Base-by-base conservation (phyloP, 2,113 vertebrate species). In the Pyrgilauda ruficollis region DNA sequence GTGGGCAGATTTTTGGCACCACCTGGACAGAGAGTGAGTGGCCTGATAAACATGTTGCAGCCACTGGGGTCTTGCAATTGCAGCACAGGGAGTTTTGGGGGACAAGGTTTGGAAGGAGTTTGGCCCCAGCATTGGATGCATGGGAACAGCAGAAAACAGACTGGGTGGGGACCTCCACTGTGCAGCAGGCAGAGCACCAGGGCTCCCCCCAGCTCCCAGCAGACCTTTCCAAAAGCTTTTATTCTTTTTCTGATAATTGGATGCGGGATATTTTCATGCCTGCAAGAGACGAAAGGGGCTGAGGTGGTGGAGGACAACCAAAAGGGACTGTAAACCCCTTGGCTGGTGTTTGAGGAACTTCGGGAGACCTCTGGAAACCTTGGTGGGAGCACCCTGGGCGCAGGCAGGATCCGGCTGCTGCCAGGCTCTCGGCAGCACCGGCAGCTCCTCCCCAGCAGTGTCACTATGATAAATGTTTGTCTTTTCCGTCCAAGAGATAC, bases 401-500 rank as follows among this genome's bases (percentile, higher is more conserved):
- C 73, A 47, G 55, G 49, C 55, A 62, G 84, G 59, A 84, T 72
- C 64, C 2, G 0, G 50, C 66, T 0, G 0, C 53, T 1, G 1
- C 72, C 6, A 5, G 58, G 72, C 47, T 72, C 88, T 59, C 23
- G 0, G 69, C 93, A 91, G 89, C 89, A 70, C 39, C 1, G 1
- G 49, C 23, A 3, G 70, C 91, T 93, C 70, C 77, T 80, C 89
- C 43, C 72, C 80, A 52, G 79, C 5, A 0, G 14, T 26, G 90
- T 68, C 67, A 84, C 77, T 52, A 31, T 79, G 88, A 92, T 79
- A 92, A 92, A 92, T 66, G 79, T 87, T 94, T 73, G 72, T 69
- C 78, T 88, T 85, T 96, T 92, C 88, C 10, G 0, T 86, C 85
- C 85, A 80, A 88, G 88, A 85, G 95, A 95, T 90, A 69, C 10